A percentile compares a stretch with the other conserved stretches of the same genome.
phyloP scores from a whole-genome alignment of 2,113 vertebrate species.

The Gopherus flavomarginatus region DNA sequence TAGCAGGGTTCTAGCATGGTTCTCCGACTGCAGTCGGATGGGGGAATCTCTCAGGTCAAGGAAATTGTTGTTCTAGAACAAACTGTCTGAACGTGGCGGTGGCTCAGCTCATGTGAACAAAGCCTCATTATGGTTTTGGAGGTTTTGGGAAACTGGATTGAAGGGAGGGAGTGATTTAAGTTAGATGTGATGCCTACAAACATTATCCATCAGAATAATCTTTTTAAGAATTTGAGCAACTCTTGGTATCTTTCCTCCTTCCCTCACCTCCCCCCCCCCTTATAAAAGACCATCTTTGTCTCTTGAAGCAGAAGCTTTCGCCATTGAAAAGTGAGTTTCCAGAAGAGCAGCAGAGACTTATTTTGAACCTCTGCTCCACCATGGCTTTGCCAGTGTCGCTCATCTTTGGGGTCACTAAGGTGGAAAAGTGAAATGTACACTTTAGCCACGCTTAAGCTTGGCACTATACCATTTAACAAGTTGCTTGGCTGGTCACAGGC shows the following conservation, averaged over 20 bases:
- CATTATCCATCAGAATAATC: neutral
- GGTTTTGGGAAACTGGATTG: neutral
- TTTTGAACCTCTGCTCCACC: neutral
- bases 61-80: neutral
- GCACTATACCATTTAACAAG: neutral
- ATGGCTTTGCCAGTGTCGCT: neutral
- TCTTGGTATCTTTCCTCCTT: neutral
- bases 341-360: neutral
- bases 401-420: neutral
- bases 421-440: neutral
- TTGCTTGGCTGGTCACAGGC: neutral
- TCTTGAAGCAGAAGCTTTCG: neutral
- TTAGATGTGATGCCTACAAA: neutral
- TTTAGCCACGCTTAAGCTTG: accelerated
- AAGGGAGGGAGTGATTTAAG: neutral
- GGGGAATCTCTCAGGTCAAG: neutral
- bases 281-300: neutral
- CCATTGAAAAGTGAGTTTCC: neutral
- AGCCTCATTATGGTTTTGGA: neutral
- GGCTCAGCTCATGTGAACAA: neutral
- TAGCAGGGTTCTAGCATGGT: no score
- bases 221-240: neutral
- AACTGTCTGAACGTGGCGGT: neutral
- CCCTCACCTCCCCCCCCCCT: neutral
- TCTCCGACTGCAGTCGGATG: neutral